Evolutionary conservation across 2,888 invertebrate genomes (phyloP), one percentile per base, ranked within the genome.

Genomic region (Ophioninae sp.): DNA sequence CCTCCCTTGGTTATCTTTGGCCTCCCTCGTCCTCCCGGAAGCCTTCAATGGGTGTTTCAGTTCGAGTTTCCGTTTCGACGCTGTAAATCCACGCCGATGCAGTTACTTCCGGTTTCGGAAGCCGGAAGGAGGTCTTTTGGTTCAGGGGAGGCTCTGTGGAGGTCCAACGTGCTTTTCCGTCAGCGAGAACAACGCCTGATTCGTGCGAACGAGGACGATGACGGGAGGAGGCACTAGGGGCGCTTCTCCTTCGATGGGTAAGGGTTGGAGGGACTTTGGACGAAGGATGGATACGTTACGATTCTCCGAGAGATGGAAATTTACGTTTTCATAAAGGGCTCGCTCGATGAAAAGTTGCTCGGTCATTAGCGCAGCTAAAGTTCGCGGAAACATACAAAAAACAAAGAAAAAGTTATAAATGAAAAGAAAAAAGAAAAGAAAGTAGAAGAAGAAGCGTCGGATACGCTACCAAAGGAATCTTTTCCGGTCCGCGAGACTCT

Each of bases 61-160:
- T 6, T 13, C n/a, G 50, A 50, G 50, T 50, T 50, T 17, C 50
- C 17, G 17, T 17, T 50, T 50, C 30, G 50, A 50, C 13, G 13
- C 50, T 50, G 6, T 13, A 17, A 17, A 50, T 50, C 50, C 50
- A 21, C 8, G 17, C n/a, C 44, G 17, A 78, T 39, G 3, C 30
- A 70, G 81, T 74, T 62, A 61, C 82, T 85, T 86, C 83, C 83
- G 85, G 70, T 86, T 82, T 79, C 83, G 78, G 79, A 21, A 21
- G 73, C 39, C 57, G 23, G 7, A 72, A 67, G 50, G 61, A 44
- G 67, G 50, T 37, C 20, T n/a, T 56, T 30, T 37, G 57, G 44
- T 59, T 44, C 30, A 59, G 67, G 56, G 10, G 64, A 6, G 13
- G 44, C 23, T 73, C 44, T n/a, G 17, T 73, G 41, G 73, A 75